A percentile compares a stretch with the other conserved stretches of the same genome.
phyloP scores from a whole-genome alignment of 2,888 invertebrate species.

The Lithophane leautieri region DNA sequence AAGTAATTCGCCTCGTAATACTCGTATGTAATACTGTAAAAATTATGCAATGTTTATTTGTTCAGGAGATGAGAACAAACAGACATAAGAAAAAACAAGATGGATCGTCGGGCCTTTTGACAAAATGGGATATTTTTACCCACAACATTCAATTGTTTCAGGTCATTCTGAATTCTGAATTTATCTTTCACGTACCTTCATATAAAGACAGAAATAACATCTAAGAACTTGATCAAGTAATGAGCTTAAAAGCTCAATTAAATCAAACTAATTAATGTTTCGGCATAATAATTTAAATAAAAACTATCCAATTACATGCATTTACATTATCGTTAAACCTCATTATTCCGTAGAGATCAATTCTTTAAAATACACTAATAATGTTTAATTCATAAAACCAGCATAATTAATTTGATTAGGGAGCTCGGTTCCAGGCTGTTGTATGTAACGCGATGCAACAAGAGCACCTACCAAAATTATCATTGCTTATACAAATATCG shows the following conservation, averaged over 20 bases:
- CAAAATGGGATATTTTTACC: slow-evolving; percentile 31
- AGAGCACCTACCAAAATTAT: background rate
- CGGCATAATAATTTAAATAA: background rate
- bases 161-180: background rate
- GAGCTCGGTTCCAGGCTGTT: background rate
- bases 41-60: slow-evolving; percentile 71
- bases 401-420: slow-evolving; percentile 9
- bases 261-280: background rate
- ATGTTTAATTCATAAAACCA: background rate
- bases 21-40: slow-evolving; percentile 63
- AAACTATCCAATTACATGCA: background rate
- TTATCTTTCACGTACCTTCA: background rate
- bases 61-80: slow-evolving; percentile 57
- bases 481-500: background rate
- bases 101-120: slow-evolving; percentile 46
- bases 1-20: slow-evolving; percentile 66
- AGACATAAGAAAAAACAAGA: slow-evolving; percentile 51
- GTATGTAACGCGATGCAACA: background rate
- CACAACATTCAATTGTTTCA: slow-evolving; percentile 27
- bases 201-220: background rate
- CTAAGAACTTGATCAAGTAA: background rate
- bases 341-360: slow-evolving; percentile 33
- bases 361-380: slow-evolving; percentile 14
- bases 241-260: background rate
- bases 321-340: background rate